Evolutionary conservation across 2,113 vertebrate genomes (phyloP).

Genomic region (Psettodes erumei): DNA sequence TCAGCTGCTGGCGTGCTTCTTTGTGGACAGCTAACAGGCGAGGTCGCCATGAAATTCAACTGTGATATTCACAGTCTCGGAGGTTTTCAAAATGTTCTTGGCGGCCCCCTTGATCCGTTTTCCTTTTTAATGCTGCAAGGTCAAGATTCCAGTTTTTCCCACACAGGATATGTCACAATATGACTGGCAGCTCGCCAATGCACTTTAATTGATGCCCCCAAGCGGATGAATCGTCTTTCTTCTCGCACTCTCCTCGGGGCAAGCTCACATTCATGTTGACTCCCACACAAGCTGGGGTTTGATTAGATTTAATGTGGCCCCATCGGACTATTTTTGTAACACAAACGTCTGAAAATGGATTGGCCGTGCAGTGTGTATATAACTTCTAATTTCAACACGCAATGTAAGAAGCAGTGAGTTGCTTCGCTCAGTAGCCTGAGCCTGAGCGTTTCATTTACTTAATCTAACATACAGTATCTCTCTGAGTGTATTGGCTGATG

Average conservation of each 20-base stretch:
- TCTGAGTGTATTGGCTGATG: not conserved
- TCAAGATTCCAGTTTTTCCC: not conserved
- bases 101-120: not conserved
- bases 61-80: not conserved
- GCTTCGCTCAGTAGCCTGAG: not conserved
- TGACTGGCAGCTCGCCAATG: not conserved
- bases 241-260: not conserved
- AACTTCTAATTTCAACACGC: too few species aligned
- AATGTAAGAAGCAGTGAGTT: not conserved
- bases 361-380: too few species aligned
- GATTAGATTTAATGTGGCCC: not conserved
- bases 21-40: not conserved
- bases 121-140: conserved; percentile 2
- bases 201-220: not conserved
- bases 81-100: not conserved
- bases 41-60: not conserved
- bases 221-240: not conserved
- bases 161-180: not conserved
- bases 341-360: not conserved
- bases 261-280: not conserved
- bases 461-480: not conserved
- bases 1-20: not conserved
- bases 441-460: not conserved
- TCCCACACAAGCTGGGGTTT: not conserved
- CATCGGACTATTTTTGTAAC: not conserved